A percentile compares a stretch with the other conserved stretches of the same genome.
phyloP scores from a whole-genome alignment of 2,888 invertebrate genomes.

The Microctonus aethiopoides region DNA sequence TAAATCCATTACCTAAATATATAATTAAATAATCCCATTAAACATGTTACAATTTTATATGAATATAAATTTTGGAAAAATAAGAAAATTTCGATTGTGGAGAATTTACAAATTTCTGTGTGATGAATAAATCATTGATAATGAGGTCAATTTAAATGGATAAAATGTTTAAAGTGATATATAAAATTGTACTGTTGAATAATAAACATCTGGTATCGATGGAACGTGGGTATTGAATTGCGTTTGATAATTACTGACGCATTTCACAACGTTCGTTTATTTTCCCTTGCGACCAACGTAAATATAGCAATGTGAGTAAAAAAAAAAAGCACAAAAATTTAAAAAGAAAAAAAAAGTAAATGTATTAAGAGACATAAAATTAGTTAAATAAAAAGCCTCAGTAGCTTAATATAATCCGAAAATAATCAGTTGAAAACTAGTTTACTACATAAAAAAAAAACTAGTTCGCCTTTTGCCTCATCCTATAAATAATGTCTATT shows the following conservation, averaged over 20 bases:
- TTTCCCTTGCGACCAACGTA: slow-evolving; percentile 47
- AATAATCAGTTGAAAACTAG: slow-evolving; percentile 13
- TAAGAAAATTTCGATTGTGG: not conserved
- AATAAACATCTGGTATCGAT: slow-evolving; percentile 43
- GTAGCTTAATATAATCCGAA: slow-evolving; percentile 15
- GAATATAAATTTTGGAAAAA: not conserved
- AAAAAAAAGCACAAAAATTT: slow-evolving; percentile 24
- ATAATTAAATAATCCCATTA: slow-evolving; percentile 35
- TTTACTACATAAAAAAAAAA: slow-evolving; percentile 34
- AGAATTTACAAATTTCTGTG: slow-evolving; percentile 17
- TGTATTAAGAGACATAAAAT: not conserved
- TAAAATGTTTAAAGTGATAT: slow-evolving; percentile 41
- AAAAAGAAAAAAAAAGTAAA: not conserved
- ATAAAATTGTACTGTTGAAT: slow-evolving; percentile 49
- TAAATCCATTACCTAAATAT: slow-evolving; percentile 21
- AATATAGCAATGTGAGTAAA: slow-evolving; percentile 47
- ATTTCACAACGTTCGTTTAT: slow-evolving; percentile 42
- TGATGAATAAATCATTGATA: slow-evolving; percentile 20
- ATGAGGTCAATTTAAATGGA: not conserved
- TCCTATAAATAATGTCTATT: slow-evolving; percentile 25
- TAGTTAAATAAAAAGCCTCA: not conserved
- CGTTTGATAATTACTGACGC: slow-evolving; percentile 24
- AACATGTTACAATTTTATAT: slow-evolving; percentile 26
- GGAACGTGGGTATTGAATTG: slow-evolving; percentile 38
- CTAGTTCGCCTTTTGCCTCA: slow-evolving; percentile 62